Evolutionary conservation across 1,140 invertebrate species (phyloP).

Genomic region (Papilio dardanus): DNA sequence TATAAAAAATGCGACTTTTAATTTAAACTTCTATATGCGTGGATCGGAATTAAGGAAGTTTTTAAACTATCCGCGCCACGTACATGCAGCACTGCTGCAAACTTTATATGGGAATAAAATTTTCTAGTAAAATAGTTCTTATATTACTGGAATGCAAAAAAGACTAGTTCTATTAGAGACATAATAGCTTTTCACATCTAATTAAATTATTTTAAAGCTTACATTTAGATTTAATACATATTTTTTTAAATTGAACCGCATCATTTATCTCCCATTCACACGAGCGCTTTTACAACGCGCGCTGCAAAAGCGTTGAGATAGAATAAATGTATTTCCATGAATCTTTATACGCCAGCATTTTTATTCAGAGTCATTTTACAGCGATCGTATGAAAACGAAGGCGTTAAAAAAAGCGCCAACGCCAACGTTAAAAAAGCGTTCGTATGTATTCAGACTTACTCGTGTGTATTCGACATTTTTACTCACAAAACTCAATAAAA

Average conservation of each 20-base stretch:
- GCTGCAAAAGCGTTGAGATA: too few relatives aligned
- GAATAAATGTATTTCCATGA: too few relatives aligned
- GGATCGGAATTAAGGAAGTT: slow-evolving; percentile 25
- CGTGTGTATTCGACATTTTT: too few relatives aligned
- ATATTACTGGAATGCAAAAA: background rate
- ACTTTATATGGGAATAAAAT: slow-evolving; percentile 10
- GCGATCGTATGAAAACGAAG: too few relatives aligned
- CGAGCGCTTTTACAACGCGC: too few relatives aligned
- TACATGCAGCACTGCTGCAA: slow-evolving; percentile 12
- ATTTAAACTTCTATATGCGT: slow-evolving; percentile 19
- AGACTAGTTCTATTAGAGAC: background rate
- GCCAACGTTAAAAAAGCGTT: too few relatives aligned
- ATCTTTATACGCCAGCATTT: too few relatives aligned
- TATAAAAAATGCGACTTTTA: slow-evolving; percentile 24
- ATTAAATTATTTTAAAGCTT: background rate
- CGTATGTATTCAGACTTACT: background rate
- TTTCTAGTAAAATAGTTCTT: slow-evolving; percentile 6
- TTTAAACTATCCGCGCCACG: slow-evolving; percentile 6
- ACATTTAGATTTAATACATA: too few relatives aligned
- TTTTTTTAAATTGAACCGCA: background rate
- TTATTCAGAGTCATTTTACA: too few relatives aligned
- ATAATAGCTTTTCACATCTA: background rate
- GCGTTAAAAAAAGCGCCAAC: too few relatives aligned
- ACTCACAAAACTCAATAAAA: background rate
- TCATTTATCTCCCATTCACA: too few relatives aligned